Evolutionary conservation across 2,888 invertebrate species (phyloP).

Genomic region (Tenthredo amoena): DNA sequence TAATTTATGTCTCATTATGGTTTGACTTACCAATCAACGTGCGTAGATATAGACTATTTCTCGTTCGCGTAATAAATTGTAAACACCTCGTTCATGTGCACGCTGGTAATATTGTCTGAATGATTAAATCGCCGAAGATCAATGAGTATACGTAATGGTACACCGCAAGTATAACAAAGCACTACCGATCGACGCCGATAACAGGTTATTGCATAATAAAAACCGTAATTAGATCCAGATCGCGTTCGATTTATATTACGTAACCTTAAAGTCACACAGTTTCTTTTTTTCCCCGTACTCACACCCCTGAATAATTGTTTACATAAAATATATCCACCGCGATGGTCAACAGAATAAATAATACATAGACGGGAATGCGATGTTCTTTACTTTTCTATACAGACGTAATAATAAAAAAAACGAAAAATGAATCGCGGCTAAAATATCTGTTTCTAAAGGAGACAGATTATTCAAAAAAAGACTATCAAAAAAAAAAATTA

Average conservation of each 20-base stretch:
- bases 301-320: neutral
- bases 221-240: constrained; percentile 18
- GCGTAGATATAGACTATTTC: neutral
- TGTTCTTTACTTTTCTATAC: neutral
- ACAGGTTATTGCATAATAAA: neutral
- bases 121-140: neutral
- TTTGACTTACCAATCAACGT: neutral
- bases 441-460: neutral
- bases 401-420: neutral
- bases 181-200: neutral
- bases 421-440: neutral
- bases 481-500: neutral
- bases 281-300: neutral
- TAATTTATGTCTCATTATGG: neutral
- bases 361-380: neutral
- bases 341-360: neutral
- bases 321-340: neutral
- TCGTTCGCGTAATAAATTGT: neutral
- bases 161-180: constrained; percentile 4
- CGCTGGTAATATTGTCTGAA: neutral
- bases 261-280: neutral
- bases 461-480: neutral
- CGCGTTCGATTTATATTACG: constrained; percentile 4
- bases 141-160: neutral
- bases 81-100: neutral